Evolutionary conservation across 2,888 invertebrate species (phyloP), one percentile per base, ranked within the genome.

Genomic region (Agriopis aurantiaria): DNA sequence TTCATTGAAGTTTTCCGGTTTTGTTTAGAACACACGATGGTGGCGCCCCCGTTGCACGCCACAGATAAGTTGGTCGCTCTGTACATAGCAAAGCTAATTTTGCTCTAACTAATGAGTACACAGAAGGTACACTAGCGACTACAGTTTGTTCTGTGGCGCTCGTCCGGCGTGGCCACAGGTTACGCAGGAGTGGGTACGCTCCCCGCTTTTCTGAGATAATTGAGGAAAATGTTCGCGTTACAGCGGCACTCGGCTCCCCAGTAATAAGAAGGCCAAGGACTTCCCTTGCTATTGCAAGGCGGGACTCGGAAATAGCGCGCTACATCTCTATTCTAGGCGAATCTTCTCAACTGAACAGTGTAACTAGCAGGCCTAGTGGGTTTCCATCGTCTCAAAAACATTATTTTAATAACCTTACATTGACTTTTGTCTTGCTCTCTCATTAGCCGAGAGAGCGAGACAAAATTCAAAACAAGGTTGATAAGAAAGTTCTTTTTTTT

Each of bases 141-240:
- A 43, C 43, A 14, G 17, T 9, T 6, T 14, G 9, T 14, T 56
- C 52, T 62, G 43, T 17, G 52, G 41, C 61, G 43, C 3, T 52
- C 14, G 52, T 60, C 60, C 61, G 49, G 60, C 60, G 51, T 10
- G 33, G 57, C 1, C 45, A 58, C 58, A 58, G 58, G 12, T 23
- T 0, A n/a, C 3, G 58, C 10, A 58, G 48, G n/a, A 58, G 58
- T 58, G 3, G n/a, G 23, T 52, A 9, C 52, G 49, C 43, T 63
- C 62, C 70, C 61, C 56, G 51, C 53, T 65, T 69, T 63, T 51
- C 59, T 49, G 55, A 67, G 66, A 67, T 71, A 71, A 71, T 71
- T 71, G 70, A 71, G 70, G 70, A 71, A 71, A 71, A 71, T 58
- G 57, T 53, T 17, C 57, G 52, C 43, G 59, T 52, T 65, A 46